Conservation (phyloP, 2,797 vertebrate genomes). For the Anabacerthia variegaticeps region DNA sequence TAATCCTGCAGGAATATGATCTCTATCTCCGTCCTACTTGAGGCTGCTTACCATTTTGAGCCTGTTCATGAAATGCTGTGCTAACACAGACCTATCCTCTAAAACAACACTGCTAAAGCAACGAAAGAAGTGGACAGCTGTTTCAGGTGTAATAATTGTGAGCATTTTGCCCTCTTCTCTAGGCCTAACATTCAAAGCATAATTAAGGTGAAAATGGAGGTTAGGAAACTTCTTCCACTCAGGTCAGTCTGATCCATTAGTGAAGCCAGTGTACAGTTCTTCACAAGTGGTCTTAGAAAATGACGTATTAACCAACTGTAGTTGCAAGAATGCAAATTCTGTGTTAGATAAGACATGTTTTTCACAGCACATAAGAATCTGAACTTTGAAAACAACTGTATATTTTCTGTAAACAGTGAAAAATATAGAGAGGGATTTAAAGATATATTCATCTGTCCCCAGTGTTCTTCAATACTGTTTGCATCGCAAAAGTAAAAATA, state of each 20-base stretch:
- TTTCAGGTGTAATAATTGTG: not conserved
- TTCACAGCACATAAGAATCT: not conserved
- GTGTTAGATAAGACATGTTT: not conserved
- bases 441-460: not conserved
- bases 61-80: not conserved
- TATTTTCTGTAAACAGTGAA: not conserved
- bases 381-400: not conserved
- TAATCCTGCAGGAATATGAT: not conserved
- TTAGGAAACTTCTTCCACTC: not conserved
- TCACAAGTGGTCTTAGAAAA: not conserved
- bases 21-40: not conserved
- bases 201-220: not conserved
- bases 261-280: not conserved
- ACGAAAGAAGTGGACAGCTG: not conserved
- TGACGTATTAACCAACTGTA: not conserved
- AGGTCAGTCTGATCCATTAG: not conserved
- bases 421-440: not conserved
- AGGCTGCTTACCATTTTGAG: not conserved
- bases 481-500: not conserved
- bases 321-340: not conserved
- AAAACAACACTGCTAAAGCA: not conserved
- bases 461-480: not conserved
- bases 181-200: not conserved
- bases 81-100: not conserved
- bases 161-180: not conserved